Percentiles rank a stretch among this genome's conserved stretches.
Evolutionary conservation across 2,113 vertebrate species (phyloP).

Genomic region (Perca fluviatilis): DNA sequence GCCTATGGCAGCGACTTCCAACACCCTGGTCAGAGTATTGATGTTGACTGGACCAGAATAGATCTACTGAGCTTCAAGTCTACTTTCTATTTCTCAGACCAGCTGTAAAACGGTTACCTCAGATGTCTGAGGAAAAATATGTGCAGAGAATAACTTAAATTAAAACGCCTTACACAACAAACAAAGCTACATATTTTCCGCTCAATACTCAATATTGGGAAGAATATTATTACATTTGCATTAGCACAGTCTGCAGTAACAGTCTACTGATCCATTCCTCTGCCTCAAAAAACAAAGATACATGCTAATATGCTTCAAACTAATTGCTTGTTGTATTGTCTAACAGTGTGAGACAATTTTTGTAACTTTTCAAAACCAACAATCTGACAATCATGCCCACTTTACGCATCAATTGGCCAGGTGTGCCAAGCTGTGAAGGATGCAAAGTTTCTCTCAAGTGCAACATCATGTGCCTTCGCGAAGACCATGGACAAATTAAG

Average conservation of each 20-base stretch:
- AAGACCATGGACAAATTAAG: not conserved
- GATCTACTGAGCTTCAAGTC: not conserved
- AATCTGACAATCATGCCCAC: too few relatives aligned
- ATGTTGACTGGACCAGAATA: slow-evolving; percentile 3
- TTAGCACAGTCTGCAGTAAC: not conserved
- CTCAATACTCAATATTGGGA: too few relatives aligned
- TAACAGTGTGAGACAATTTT: not conserved
- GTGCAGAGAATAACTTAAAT: not conserved
- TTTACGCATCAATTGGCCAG: too few relatives aligned
- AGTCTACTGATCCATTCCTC: not conserved
- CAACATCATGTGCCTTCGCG: not conserved
- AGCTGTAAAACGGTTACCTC: not conserved
- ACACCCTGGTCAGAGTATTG: not conserved
- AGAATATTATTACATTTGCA: not conserved
- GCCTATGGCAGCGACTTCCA: not conserved
- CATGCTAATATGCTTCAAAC: not conserved
- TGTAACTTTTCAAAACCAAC: too few relatives aligned
- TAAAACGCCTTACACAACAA: not conserved
- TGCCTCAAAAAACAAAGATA: not conserved
- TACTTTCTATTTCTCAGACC: not conserved
- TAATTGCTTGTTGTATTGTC: not conserved
- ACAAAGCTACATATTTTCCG: not conserved
- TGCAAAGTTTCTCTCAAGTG: not conserved
- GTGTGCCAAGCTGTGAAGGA: too few relatives aligned
- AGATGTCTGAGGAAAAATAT: not conserved